Base-by-base conservation (phyloP, 2,888 invertebrate species). In the Catocala nupta region DNA sequence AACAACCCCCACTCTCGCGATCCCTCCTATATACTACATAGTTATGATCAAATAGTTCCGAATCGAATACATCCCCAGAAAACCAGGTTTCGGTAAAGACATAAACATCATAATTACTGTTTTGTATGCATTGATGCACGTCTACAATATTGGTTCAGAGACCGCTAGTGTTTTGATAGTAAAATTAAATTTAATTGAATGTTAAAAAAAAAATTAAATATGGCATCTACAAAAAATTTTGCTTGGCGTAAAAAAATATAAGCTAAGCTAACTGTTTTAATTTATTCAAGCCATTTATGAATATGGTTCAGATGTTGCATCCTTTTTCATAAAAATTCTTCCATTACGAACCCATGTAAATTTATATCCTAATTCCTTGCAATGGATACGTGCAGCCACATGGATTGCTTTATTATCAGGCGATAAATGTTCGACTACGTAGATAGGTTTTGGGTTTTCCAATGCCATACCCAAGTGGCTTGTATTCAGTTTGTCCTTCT, bases 81-180 rank as follows among this genome's bases (percentile, higher is more conserved):
- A 60, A 39, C 59, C 59, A 60, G 33, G 59, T 60, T 33, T 60
- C 59, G 9, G 59, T 49, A 33, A 54, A 50, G 33, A 60, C 33
- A 44, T 34, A 49, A 25, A 60, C 50, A 49, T 60, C 49, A 16
- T 49, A 60, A 11, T 60, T 25, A 50, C 49, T 25, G 16, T 54
- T 54, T 7, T 33, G 44, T 48, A 54, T 47, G 25, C 49, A 12
- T 34, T 49, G 48, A 50, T 36, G 49, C 13, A 60, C 54, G 9
- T 60, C 49, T 44, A 12, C 34, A 5, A 43, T 7, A 36, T 49
- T 49, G 34, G 47, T 43, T 16, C 59, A 49, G 11, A 60, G 33
- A 33, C 54, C 54, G 33, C 47, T 47, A 25, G 50, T 48, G 16
- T 60, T 60, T 34, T 60, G 59, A 34, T 60, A 60, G 16, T 54